Evolutionary conservation across 2,797 vertebrate genomes (phyloP).

Genomic region (Mastacembelus armatus): DNA sequence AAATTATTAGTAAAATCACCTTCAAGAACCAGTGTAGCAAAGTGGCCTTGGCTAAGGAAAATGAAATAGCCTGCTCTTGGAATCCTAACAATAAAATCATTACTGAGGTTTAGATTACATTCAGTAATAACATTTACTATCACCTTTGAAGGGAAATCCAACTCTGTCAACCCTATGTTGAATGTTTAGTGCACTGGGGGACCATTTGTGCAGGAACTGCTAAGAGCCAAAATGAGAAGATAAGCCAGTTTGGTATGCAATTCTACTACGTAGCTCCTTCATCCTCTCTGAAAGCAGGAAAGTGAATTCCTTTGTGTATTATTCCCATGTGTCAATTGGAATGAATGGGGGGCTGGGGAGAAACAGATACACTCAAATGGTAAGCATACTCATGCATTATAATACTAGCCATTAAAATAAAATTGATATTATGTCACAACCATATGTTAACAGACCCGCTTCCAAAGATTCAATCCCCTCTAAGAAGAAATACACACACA

Average conservation of each 20-base stretch:
- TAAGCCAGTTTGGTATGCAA: constrained; percentile 68
- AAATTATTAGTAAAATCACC: not conserved
- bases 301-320: constrained; percentile 61
- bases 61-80: not conserved
- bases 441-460: not conserved
- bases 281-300: constrained; percentile 51
- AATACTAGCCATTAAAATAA: not conserved
- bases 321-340: constrained; percentile 44
- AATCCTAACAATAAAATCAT: constrained; percentile 15
- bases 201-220: constrained; percentile 28
- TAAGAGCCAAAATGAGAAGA: constrained; percentile 56
- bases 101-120: constrained; percentile 17
- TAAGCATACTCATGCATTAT: not conserved
- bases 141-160: constrained; percentile 43
- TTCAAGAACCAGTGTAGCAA: not conserved
- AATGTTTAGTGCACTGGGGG: constrained; percentile 24
- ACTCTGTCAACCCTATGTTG: constrained; percentile 20
- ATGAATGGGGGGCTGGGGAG: not conserved
- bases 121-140: constrained; percentile 7
- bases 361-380: constrained; percentile 6
- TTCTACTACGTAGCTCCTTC: constrained; percentile 41
- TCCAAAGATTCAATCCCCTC: not conserved
- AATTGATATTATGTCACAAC: not conserved
- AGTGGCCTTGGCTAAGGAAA: not conserved
- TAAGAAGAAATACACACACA: no score